A percentile compares a stretch with the other conserved stretches of the same genome.
phyloP scores from a whole-genome alignment of 2,888 invertebrate species.

The Embidobia sp. region DNA sequence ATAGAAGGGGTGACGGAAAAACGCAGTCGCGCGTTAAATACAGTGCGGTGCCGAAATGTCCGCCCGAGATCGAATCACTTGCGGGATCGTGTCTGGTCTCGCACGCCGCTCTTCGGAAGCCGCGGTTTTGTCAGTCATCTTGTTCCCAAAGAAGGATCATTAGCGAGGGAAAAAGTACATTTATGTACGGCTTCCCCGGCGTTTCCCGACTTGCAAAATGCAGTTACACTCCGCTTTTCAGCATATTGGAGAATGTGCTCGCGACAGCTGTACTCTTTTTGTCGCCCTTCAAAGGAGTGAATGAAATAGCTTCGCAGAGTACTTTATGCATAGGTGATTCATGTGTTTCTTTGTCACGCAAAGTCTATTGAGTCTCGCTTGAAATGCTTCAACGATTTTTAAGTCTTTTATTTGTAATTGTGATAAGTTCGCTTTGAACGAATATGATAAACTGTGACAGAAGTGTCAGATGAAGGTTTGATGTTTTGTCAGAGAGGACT shows the following conservation, averaged over 20 bases:
- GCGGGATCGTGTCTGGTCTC: too few species aligned
- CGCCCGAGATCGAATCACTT: too few species aligned
- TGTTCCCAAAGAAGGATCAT: too few species aligned
- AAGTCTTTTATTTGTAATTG: background rate
- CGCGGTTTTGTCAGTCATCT: too few species aligned
- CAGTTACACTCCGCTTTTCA: conserved; percentile 7
- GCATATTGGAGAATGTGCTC: background rate
- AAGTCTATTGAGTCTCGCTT: background rate
- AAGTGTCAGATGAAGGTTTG: too few species aligned
- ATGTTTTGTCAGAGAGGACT: too few species aligned
- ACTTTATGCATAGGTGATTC: background rate
- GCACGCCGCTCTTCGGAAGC: too few species aligned
- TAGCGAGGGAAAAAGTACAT: background rate
- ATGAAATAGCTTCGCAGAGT: background rate
- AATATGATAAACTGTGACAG: too few species aligned
- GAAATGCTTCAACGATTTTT: background rate
- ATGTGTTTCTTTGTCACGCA: background rate
- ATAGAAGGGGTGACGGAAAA: conserved; percentile 1
- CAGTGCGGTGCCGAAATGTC: too few species aligned
- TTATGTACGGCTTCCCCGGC: background rate
- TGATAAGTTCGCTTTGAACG: too few species aligned
- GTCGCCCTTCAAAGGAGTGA: background rate
- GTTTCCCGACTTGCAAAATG: background rate
- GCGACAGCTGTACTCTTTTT: background rate
- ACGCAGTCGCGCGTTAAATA: background rate